phyloP scores from a whole-genome alignment of 30 jellyfish, hydroid and myxozoan genomes.

The Chrysaora quinquecirrha region DNA sequence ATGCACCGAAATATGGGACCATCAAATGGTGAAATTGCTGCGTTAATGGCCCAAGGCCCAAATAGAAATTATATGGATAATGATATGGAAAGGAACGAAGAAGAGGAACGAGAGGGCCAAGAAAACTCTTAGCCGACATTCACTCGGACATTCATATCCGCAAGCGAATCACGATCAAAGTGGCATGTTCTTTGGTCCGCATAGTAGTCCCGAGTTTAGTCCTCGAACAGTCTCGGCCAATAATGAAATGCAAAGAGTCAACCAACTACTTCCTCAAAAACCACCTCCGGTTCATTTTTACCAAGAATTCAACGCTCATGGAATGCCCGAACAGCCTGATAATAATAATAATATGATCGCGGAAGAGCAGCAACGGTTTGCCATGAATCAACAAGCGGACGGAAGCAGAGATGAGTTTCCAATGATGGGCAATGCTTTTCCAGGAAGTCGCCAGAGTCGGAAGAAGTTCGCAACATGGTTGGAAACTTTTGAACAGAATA shows the following conservation, averaged over 20 bases:
- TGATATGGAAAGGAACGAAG: slow-evolving; percentile 3
- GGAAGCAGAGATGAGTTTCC: neutral
- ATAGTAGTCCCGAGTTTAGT: neutral
- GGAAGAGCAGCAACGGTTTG: slow-evolving; percentile 16
- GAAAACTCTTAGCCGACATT: slow-evolving; percentile 12
- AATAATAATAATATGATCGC: slow-evolving; percentile 17
- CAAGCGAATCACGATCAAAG: slow-evolving; percentile 29
- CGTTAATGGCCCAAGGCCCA: slow-evolving; percentile 58
- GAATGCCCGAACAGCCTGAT: neutral
- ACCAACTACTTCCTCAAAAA: slow-evolving; percentile 30
- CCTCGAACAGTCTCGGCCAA: neutral
- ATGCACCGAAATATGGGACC: slow-evolving; percentile 21
- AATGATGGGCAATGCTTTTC: slow-evolving; percentile 16
- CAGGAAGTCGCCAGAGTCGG: slow-evolving; percentile 19
- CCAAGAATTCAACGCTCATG: slow-evolving; percentile 32
- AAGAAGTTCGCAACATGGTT: slow-evolving; percentile 16
- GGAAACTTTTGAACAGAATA: slow-evolving; percentile 64
- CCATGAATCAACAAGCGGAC: slow-evolving; percentile 11
- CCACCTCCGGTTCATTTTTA: slow-evolving; percentile 66
- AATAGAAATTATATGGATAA: slow-evolving; percentile 31
- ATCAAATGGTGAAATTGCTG: slow-evolving; percentile 64
- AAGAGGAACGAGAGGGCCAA: slow-evolving; percentile 13
- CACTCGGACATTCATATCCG: slow-evolving; percentile 27
- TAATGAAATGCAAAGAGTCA: slow-evolving; percentile 15
- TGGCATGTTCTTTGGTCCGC: neutral